phyloP scores from a whole-genome alignment of 2,888 invertebrate species.

The Mermis nigrescens region DNA sequence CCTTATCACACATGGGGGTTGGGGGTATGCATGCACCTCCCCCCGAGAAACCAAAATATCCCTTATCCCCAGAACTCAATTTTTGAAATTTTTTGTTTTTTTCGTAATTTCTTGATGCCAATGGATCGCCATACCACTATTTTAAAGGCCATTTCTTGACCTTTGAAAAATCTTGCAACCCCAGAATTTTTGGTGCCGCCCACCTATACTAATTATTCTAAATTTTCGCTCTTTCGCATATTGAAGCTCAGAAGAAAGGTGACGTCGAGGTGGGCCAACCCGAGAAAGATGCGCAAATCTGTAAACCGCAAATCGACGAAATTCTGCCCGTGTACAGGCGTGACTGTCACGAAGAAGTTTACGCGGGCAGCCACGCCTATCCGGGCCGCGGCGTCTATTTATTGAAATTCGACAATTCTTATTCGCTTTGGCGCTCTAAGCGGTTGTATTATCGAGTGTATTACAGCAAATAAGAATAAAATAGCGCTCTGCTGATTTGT shows the following conservation, averaged over 20 bases:
- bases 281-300: slow-evolving; percentile 20
- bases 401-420: slow-evolving; percentile 96
- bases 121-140: no score
- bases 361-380: slow-evolving; percentile 88
- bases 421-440: slow-evolving; percentile 95
- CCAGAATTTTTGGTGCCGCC: no score
- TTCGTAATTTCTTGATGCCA: not conserved
- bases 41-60: no score
- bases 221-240: not conserved
- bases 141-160: no score
- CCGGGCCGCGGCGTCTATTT: slow-evolving; percentile 92
- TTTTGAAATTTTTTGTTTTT: not conserved
- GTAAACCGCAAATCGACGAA: slow-evolving; percentile 50
- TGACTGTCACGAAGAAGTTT: slow-evolving; percentile 88
- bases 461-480: slow-evolving; percentile 44
- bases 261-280: slow-evolving; percentile 45
- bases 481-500: slow-evolving; percentile 17
- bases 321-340: slow-evolving; percentile 84
- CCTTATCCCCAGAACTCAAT: no score
- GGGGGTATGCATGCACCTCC: no score
- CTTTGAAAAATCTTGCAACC: not conserved
- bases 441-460: slow-evolving; percentile 95
- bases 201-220: no score
- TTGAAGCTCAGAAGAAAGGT: slow-evolving; percentile 29
- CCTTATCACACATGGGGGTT: no score